Evolutionary conservation across 2,113 vertebrate genomes (phyloP).

Genomic region (Paramisgurnus dabryanus): DNA sequence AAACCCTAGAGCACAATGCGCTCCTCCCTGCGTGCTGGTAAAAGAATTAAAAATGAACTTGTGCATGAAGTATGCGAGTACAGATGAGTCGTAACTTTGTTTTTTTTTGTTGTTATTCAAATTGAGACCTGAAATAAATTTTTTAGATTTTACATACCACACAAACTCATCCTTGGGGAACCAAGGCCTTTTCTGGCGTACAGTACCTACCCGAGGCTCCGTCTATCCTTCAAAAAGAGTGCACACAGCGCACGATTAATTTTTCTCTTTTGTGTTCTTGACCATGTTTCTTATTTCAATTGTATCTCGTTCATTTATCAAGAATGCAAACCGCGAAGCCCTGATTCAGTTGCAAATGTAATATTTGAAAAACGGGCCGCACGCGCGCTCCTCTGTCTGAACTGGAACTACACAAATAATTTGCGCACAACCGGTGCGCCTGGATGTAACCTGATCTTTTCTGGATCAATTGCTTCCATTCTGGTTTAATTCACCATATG

Average conservation of each 20-base stretch:
- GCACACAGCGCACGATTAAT: neutral
- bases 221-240: neutral
- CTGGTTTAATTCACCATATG: slow-evolving; percentile 85
- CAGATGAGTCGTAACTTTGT: slow-evolving; percentile 29
- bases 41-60: slow-evolving; percentile 34
- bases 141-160: slow-evolving; percentile 37
- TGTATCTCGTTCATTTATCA: slow-evolving; percentile 34
- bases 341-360: slow-evolving; percentile 58
- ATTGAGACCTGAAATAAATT: slow-evolving; percentile 29
- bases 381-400: slow-evolving; percentile 49
- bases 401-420: slow-evolving; percentile 71
- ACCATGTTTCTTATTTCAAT: slow-evolving; percentile 43
- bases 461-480: slow-evolving; percentile 83
- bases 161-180: slow-evolving; percentile 1
- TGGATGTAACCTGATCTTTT: slow-evolving; percentile 82
- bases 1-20: slow-evolving; percentile 27
- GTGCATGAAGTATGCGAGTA: slow-evolving; percentile 28
- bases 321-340: slow-evolving; percentile 49
- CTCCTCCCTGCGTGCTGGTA: slow-evolving; percentile 26
- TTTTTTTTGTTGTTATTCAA: slow-evolving; percentile 17
- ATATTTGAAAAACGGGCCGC: slow-evolving; percentile 64
- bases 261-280: slow-evolving; percentile 30
- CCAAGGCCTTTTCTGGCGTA: slow-evolving; percentile 10
- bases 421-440: slow-evolving; percentile 66
- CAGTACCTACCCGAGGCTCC: neutral